Percentiles rank a stretch among this genome's conserved stretches.
phyloP scores from a whole-genome alignment of 2,797 vertebrate species.

The Pygocentrus nattereri region DNA sequence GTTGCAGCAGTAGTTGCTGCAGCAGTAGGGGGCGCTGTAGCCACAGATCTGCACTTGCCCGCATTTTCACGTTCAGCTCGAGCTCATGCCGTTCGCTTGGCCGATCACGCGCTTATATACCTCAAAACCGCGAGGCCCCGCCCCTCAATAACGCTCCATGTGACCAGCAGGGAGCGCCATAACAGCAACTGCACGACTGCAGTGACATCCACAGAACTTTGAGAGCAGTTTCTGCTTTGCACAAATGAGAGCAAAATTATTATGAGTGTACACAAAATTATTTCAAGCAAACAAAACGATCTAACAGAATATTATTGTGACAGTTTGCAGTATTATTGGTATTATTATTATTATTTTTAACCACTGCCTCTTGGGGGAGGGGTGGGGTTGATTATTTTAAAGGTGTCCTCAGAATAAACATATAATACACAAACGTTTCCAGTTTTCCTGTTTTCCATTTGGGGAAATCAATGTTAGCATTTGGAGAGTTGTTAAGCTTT shows the following conservation, averaged over 20 bases:
- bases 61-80: not conserved
- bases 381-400: too few species aligned
- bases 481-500: too few species aligned
- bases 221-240: too few species aligned
- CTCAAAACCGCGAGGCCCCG: not conserved
- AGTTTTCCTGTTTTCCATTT: not conserved
- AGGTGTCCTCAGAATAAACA: not conserved
- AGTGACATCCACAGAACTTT: not conserved
- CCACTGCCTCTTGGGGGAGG: too few species aligned
- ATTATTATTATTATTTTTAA: too few species aligned
- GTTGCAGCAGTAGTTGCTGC: not conserved
- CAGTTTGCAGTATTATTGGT: too few species aligned
- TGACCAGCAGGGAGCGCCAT: not conserved
- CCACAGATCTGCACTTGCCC: too few species aligned
- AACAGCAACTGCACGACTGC: not conserved
- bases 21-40: not conserved
- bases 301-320: too few species aligned
- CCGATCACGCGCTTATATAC: not conserved
- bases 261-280: too few species aligned
- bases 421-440: not conserved
- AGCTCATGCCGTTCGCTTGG: not conserved
- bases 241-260: too few species aligned
- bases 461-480: not conserved
- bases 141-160: not conserved
- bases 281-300: too few species aligned